phyloP scores from a whole-genome alignment of 2,888 invertebrate species.

The Drosophila infuscata region DNA sequence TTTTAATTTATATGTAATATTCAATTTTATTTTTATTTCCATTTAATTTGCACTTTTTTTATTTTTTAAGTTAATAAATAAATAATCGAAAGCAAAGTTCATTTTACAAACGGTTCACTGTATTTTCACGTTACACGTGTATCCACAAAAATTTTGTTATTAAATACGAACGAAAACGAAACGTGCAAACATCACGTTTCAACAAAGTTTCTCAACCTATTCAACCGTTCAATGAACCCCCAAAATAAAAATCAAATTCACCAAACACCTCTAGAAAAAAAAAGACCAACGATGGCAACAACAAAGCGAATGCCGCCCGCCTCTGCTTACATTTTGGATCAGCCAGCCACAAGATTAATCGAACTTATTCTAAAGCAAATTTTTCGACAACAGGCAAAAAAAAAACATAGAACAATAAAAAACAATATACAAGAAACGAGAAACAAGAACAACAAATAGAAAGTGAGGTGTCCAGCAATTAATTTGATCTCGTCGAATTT shows the following conservation, averaged over 20 bases:
- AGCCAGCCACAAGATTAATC: slow-evolving; percentile 28
- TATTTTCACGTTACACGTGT: slow-evolving; percentile 12
- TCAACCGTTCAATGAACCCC: slow-evolving; percentile 68
- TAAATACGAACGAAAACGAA: slow-evolving; percentile 35
- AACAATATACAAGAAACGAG: not conserved
- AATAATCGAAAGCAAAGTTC: not conserved
- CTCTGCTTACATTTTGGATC: slow-evolving; percentile 28
- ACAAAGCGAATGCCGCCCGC: slow-evolving; percentile 26
- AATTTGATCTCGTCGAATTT: slow-evolving; percentile 58
- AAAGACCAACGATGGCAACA: not conserved
- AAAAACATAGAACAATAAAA: not conserved
- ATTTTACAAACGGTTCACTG: slow-evolving; percentile 20
- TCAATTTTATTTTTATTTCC: not conserved
- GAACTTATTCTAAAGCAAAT: slow-evolving; percentile 39
- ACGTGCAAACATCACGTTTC: slow-evolving; percentile 67
- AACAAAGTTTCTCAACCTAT: slow-evolving; percentile 35
- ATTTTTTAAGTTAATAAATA: not conserved
- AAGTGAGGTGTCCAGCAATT: slow-evolving; percentile 48
- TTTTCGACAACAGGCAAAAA: slow-evolving; percentile 35
- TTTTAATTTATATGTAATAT: not conserved
- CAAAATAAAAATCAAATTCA: slow-evolving; percentile 24
- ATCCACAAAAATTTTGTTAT: slow-evolving; percentile 17
- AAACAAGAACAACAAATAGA: slow-evolving; percentile 14
- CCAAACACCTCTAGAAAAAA: slow-evolving; percentile 22
- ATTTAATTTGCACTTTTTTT: not conserved